Conservation (phyloP, 1,140 invertebrate genomes). For the Procambarus clarkii region DNA sequence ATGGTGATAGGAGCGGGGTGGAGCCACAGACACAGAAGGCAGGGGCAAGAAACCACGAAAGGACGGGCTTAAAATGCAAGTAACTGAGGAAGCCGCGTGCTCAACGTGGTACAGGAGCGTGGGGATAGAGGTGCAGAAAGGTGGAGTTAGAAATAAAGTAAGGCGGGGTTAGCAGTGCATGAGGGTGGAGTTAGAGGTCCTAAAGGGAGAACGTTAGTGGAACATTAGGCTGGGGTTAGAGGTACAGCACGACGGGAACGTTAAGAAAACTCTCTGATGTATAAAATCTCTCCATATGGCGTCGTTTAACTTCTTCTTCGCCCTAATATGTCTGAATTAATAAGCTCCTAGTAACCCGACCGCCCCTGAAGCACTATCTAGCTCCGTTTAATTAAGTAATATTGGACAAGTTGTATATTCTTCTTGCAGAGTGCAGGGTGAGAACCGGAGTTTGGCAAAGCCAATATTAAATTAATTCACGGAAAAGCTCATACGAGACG, state of each 20-base stretch:
- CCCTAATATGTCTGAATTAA: background rate
- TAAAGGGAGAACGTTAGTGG: too few relatives aligned
- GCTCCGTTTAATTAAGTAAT: background rate
- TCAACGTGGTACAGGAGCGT: too few relatives aligned
- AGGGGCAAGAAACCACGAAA: background rate
- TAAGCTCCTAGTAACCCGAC: background rate
- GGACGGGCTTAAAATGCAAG: background rate
- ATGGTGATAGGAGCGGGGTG: too few relatives aligned
- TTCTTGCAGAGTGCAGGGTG: background rate
- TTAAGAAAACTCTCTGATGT: background rate
- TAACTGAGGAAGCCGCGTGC: too few relatives aligned
- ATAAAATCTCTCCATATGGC: background rate
- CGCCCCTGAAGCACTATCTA: background rate
- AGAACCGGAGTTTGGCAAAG: background rate
- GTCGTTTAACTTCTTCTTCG: background rate
- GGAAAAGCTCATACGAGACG: background rate
- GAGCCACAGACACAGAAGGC: background rate
- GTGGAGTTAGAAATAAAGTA: too few relatives aligned
- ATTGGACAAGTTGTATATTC: conserved; percentile 1
- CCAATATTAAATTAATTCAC: background rate
- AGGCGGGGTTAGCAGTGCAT: too few relatives aligned
- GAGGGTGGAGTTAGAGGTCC: too few relatives aligned
- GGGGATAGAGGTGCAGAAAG: too few relatives aligned
- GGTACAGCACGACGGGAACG: background rate
- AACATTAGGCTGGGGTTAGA: too few relatives aligned